Conservation (phyloP, 1,140 invertebrate genomes). For the Grapholita molesta region DNA sequence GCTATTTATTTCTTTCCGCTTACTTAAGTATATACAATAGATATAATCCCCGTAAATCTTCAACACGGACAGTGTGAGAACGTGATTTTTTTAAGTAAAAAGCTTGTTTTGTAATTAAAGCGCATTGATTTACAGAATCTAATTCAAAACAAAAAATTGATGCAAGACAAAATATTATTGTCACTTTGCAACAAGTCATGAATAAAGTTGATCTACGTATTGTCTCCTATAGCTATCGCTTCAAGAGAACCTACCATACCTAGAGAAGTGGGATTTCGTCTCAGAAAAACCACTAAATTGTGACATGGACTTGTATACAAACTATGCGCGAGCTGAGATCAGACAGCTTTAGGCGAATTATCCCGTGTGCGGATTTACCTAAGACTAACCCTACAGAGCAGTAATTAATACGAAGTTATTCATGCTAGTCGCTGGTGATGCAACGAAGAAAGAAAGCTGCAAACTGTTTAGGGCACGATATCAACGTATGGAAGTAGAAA, state of each 20-base stretch:
- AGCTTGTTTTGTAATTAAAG: neutral
- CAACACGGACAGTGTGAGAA: neutral
- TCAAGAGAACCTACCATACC: neutral
- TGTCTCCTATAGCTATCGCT: neutral
- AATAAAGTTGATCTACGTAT: conserved; percentile 41
- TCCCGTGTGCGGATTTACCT: too few relatives aligned
- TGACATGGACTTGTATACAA: neutral
- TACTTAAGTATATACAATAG: neutral
- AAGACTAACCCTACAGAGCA: conserved; percentile 17
- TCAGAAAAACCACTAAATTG: neutral
- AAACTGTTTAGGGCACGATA: conserved; percentile 31
- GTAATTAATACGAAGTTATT: conserved; percentile 48
- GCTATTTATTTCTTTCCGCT: neutral
- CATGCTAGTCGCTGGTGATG: conserved; percentile 37
- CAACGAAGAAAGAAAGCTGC: conserved; percentile 41
- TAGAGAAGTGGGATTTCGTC: neutral
- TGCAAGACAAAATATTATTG: neutral
- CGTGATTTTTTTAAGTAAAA: neutral
- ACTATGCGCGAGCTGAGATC: neutral
- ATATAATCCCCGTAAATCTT: neutral
- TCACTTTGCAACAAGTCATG: conserved; percentile 25
- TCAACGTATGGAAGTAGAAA: conserved; percentile 30
- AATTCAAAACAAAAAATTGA: neutral
- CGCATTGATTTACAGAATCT: neutral
- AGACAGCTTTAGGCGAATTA: too few relatives aligned